Evolutionary conservation across 1,140 invertebrate species (phyloP).

Genomic region (Leguminivora glycinivorella): DNA sequence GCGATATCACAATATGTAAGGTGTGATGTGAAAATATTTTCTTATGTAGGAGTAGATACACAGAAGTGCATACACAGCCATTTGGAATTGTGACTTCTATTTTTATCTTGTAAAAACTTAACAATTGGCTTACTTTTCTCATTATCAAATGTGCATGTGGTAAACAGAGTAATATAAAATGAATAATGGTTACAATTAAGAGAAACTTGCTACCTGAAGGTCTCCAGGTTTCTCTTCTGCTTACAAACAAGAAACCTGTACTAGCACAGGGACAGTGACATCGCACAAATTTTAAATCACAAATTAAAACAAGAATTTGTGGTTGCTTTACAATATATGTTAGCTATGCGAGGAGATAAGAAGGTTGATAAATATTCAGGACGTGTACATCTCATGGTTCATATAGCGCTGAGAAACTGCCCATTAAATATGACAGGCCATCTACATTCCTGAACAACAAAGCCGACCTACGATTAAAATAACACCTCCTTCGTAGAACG

Average conservation of each 20-base stretch:
- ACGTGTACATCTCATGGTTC: slow-evolving; percentile 50
- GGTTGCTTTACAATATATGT: neutral
- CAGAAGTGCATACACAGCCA: too few species aligned
- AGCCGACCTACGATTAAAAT: slow-evolving; percentile 73
- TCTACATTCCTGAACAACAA: slow-evolving; percentile 77
- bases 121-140: too few species aligned
- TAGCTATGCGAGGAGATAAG: neutral
- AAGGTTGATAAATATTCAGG: slow-evolving; percentile 52
- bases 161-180: too few species aligned
- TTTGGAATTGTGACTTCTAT: too few species aligned
- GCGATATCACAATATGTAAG: neutral
- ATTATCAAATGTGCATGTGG: too few species aligned
- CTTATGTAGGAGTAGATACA: too few species aligned
- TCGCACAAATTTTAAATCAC: neutral
- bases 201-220: neutral
- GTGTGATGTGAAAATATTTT: neutral
- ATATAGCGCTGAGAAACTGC: slow-evolving; percentile 61
- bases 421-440: slow-evolving; percentile 77
- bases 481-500: slow-evolving; percentile 75
- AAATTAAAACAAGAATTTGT: neutral
- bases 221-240: neutral
- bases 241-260: neutral
- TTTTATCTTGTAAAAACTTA: too few species aligned
- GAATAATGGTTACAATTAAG: too few species aligned
- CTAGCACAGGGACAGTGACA: neutral